Percentiles rank a stretch among this genome's conserved stretches.
phyloP scores from a whole-genome alignment of 2,888 invertebrate genomes.

The Drosophila setosimentum region DNA sequence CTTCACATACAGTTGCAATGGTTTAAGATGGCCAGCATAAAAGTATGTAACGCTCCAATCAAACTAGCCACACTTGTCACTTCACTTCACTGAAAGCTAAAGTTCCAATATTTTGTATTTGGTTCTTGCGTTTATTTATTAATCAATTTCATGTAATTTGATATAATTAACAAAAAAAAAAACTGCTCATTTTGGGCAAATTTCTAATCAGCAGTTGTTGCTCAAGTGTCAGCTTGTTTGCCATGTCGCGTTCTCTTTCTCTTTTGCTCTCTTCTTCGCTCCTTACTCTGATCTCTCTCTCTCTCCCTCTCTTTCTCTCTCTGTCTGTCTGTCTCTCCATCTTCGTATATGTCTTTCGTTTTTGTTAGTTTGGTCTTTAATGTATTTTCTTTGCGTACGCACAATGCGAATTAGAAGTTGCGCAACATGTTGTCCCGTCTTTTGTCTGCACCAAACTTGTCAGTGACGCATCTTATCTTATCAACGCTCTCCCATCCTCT shows the following conservation, averaged over 20 bases:
- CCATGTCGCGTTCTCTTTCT: conserved; percentile 5
- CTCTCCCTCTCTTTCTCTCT: neutral
- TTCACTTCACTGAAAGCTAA: neutral
- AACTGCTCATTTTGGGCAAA: neutral
- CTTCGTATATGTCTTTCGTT: neutral
- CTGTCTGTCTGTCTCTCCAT: neutral
- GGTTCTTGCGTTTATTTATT: neutral
- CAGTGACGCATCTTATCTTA: conserved; percentile 54
- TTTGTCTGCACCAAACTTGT: conserved; percentile 1
- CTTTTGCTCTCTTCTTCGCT: too few relatives aligned
- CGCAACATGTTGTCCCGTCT: conserved; percentile 45
- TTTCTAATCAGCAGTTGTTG: conserved; percentile 39
- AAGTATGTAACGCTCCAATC: neutral
- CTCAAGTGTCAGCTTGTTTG: conserved; percentile 28
- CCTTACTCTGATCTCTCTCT: neutral
- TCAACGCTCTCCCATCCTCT: conserved; percentile 19
- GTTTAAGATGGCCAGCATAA: neutral
- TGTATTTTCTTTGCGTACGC: conserved; percentile 39
- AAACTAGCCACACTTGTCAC: neutral
- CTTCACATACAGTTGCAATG: neutral
- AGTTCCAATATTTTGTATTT: neutral
- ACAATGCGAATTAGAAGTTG: conserved; percentile 76
- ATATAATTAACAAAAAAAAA: neutral
- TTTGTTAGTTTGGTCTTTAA: neutral
- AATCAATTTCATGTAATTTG: neutral